phyloP scores from a whole-genome alignment of 2,888 invertebrate genomes.

The Clistopyga incitator region DNA sequence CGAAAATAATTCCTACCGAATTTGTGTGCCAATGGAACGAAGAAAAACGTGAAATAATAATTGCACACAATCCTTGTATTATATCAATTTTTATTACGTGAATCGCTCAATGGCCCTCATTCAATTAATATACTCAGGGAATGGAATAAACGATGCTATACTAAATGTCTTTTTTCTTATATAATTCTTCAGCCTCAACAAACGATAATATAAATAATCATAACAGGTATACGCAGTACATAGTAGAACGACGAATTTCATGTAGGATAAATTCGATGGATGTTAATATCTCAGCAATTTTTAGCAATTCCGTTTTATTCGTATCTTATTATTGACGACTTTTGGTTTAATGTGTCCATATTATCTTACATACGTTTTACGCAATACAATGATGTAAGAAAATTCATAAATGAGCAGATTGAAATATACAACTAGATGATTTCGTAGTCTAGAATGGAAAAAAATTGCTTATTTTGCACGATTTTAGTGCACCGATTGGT shows the following conservation, averaged over 20 bases:
- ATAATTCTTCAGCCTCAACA: constrained; percentile 50
- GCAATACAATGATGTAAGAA: constrained; percentile 36
- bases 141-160: constrained; percentile 10
- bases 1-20: constrained; percentile 7
- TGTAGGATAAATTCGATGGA: background rate
- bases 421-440: constrained; percentile 51
- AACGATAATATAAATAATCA: constrained; percentile 48
- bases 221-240: constrained; percentile 39
- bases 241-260: background rate
- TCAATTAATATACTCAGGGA: constrained; percentile 17
- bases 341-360: constrained; percentile 3
- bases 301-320: constrained; percentile 17
- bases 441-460: constrained; percentile 31
- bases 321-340: background rate
- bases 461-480: background rate
- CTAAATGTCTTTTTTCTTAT: constrained; percentile 22
- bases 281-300: background rate
- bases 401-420: constrained; percentile 41
- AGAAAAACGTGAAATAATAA: constrained; percentile 34
- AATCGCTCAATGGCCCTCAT: constrained; percentile 26
- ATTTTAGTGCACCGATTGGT: constrained; percentile 5
- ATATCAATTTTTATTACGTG: constrained; percentile 44
- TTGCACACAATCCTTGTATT: constrained; percentile 20
- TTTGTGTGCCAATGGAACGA: background rate
- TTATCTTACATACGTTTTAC: constrained; percentile 32